phyloP scores from a whole-genome alignment of 2,113 vertebrate genomes.

The Mastomys natalensis region DNA sequence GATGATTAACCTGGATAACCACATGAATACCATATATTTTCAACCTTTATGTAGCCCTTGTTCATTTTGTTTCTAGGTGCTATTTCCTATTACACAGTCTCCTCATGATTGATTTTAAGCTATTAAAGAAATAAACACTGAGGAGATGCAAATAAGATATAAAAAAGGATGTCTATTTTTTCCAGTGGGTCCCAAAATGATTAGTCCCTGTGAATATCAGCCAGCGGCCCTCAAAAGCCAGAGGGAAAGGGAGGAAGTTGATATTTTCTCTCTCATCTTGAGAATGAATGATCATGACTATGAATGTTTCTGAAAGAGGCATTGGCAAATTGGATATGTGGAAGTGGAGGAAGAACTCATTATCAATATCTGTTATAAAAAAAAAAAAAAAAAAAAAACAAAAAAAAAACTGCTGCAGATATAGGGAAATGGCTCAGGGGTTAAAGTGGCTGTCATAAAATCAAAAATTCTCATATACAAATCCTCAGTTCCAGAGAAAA shows the following conservation, averaged over 20 bases:
- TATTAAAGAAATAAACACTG: not conserved
- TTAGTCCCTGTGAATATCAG: not conserved
- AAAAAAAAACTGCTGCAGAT: not conserved
- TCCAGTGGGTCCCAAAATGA: not conserved
- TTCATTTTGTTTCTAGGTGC: too few relatives aligned
- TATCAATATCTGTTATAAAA: slow-evolving; percentile 6
- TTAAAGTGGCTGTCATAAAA: not conserved
- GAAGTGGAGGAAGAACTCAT: too few relatives aligned
- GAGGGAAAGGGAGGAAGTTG: not conserved
- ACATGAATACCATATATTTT: too few relatives aligned
- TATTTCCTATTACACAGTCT: not conserved
- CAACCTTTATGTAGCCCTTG: too few relatives aligned
- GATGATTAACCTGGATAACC: not conserved
- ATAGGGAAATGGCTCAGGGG: not conserved
- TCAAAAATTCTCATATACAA: too few relatives aligned
- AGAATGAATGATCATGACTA: not conserved
- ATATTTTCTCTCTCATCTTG: not conserved
- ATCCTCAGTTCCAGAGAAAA: not conserved
- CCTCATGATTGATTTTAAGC: not conserved
- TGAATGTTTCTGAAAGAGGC: not conserved
- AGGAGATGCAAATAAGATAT: not conserved
- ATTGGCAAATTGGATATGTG: not conserved
- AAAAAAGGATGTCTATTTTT: not conserved
- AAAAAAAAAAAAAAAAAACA: too few relatives aligned
- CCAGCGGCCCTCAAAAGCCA: not conserved